Evolutionary conservation across 2,797 vertebrate species (phyloP).

Genomic region (Peromyscus nudipes): DNA sequence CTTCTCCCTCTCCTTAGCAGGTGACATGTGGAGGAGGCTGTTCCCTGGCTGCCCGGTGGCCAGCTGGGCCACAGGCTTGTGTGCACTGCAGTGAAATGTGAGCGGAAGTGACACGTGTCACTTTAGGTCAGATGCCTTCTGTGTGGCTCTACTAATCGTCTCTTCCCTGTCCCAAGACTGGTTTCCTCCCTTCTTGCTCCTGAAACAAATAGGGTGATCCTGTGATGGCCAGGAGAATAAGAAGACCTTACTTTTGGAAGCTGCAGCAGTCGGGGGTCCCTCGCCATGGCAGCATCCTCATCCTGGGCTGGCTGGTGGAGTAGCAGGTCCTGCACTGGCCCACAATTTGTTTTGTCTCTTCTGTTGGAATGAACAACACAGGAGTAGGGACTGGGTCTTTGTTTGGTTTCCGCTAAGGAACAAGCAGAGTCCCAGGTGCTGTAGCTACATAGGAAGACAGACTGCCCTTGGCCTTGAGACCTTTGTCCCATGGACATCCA

Average conservation of each 20-base stretch:
- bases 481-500: neutral
- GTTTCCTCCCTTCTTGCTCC: neutral
- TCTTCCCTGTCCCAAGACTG: neutral
- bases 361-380: neutral
- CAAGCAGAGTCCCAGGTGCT: neutral
- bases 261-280: neutral
- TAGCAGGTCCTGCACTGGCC: accelerated
- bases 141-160: neutral
- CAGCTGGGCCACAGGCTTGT: neutral
- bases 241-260: neutral
- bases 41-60: neutral
- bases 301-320: neutral
- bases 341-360: neutral
- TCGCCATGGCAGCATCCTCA: neutral
- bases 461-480: neutral
- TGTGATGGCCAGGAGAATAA: too few relatives aligned
- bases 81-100: neutral
- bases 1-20: neutral
- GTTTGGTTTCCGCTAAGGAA: neutral
- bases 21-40: neutral
- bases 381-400: neutral
- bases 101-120: neutral
- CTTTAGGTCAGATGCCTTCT: neutral
- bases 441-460: neutral
- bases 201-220: neutral